Evolutionary conservation across 2,888 invertebrate species (phyloP).

Genomic region (Synanthedon tipuliformis): DNA sequence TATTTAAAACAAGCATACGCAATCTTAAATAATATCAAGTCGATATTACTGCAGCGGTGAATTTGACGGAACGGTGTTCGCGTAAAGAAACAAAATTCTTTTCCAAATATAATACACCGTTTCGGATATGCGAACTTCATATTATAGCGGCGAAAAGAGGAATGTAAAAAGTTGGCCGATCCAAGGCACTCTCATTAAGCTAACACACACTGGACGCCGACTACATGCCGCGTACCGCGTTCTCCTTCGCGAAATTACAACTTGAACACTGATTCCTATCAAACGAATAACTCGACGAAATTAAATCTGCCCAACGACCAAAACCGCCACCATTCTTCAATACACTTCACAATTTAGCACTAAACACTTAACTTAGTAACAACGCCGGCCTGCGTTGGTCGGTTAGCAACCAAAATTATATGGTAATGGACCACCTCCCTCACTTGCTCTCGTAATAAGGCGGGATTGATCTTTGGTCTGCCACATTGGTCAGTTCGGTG

Average conservation of each 20-base stretch:
- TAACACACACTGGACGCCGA: conserved; percentile 44
- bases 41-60: too few species aligned
- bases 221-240: conserved; percentile 19
- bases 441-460: conserved; percentile 33
- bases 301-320: conserved; percentile 38
- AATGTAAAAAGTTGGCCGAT: conserved; percentile 10
- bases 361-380: conserved; percentile 42
- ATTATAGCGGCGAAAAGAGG: conserved; percentile 14
- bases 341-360: conserved; percentile 30
- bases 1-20: too few species aligned
- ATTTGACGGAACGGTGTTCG: not conserved
- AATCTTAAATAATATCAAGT: too few species aligned
- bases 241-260: conserved; percentile 35
- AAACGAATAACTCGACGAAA: conserved; percentile 30
- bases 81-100: not conserved
- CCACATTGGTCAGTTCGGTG: conserved; percentile 17
- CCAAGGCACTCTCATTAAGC: conserved; percentile 40
- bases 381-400: conserved; percentile 32
- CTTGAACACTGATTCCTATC: conserved; percentile 6
- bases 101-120: not conserved
- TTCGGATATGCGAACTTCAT: conserved; percentile 8
- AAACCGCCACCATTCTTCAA: conserved; percentile 24
- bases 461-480: conserved; percentile 7
- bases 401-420: conserved; percentile 15
- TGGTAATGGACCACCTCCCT: conserved; percentile 7